These are phyloP conservation scores for Hylia prasina DNA, from an alignment of 2,113 vertebrate genomes.

Conservation along the genomic window DNA sequence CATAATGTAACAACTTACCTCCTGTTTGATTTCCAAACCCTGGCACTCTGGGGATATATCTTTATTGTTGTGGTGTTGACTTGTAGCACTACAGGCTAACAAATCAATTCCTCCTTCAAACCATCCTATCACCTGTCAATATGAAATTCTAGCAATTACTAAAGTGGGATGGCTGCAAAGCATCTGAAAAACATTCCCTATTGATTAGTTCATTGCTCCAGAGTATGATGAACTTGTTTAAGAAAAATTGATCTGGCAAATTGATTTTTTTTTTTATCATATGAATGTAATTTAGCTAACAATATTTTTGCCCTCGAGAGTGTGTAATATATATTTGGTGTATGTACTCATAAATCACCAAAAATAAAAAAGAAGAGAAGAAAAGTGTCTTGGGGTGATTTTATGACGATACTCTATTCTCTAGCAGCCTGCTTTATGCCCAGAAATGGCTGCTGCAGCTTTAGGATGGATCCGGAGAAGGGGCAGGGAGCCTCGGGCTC, in stretches of 20 bases:
- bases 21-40: constrained; percentile 69
- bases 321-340: not conserved
- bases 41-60: constrained; percentile 47
- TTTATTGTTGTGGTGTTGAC: constrained; percentile 70
- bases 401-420: not conserved
- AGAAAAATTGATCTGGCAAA: constrained; percentile 75
- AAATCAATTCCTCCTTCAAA: constrained; percentile 78
- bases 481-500: not conserved
- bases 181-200: constrained; percentile 72
- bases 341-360: not conserved
- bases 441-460: not conserved
- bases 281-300: constrained; percentile 68
- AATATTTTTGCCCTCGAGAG: constrained; percentile 42
- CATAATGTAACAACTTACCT: constrained; percentile 69
- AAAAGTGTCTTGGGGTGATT: not conserved
- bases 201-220: constrained; percentile 70
- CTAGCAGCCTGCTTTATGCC: not conserved
- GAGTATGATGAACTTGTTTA: constrained; percentile 79
- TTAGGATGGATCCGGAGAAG: not conserved
- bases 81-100: constrained; percentile 73
- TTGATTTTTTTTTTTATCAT: constrained; percentile 72
- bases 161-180: constrained; percentile 66
- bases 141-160: constrained; percentile 76
- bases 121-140: constrained; percentile 70
- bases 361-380: not conserved